Base-by-base conservation (phyloP, 2,113 vertebrate species). In the Phalacrocorax pelagicus region DNA sequence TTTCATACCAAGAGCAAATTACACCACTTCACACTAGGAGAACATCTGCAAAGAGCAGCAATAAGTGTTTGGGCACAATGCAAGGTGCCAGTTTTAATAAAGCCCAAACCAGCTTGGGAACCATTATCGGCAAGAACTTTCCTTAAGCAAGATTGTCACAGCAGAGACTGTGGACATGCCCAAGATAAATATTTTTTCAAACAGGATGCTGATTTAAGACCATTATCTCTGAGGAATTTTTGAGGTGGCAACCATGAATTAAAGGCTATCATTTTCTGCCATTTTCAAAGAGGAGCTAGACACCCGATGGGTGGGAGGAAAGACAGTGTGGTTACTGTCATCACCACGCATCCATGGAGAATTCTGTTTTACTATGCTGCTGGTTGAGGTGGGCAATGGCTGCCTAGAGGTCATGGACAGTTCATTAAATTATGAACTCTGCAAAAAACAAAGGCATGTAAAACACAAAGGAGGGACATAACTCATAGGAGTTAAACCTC, bases 1-100 rank as follows among this genome's bases (percentile, higher is more conserved):
- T 91, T 96, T 94, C 84, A 94, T 70, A 96, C 38, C 42, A 91
- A 90, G 55, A 95, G 78, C 74, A 96, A 95, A 96, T 95, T 94
- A 95, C n/a, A 94, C 20, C 84, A 92, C 86, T 95, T 96, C 70
- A 88, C 69, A 74, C 38, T 29, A 88, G 55, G 30, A 91, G 40
- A 96, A 59, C 77, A 92, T 96, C 93, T 95, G 84, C 79, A 88
- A 89, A 92, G 38, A 91, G 42, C 69, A 95, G 81, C 62, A 85
- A 20, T 80, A 89, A 95, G 49, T 52, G 58, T 65, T 14, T 54
- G 54, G 73, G 66, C 54, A 91, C 38, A 91, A 82, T 36, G 27
- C 51, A 90, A 94, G 66, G 42, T 82, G 78, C 55, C 74, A 77
- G 42, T 86, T 95, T 83, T 86, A 88, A 94, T 85, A 82, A 85